Evolutionary conservation across 2,797 vertebrate species (phyloP), one percentile per base, ranked within the genome.

Genomic region (Malurus leucopterus): DNA sequence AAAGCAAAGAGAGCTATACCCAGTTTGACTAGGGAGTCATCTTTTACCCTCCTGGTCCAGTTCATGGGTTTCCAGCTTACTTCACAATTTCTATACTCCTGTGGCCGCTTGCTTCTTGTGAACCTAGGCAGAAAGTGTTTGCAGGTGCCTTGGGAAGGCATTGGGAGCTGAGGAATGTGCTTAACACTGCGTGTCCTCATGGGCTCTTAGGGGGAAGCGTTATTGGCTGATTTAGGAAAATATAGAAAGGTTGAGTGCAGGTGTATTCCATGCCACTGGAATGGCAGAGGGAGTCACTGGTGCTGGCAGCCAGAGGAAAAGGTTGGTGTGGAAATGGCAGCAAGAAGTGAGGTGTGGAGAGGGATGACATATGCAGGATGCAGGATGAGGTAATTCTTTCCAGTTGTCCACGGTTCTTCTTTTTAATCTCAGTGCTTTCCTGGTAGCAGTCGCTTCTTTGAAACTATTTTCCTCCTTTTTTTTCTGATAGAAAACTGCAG

Each of bases 301-400:
- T 79, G 54, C 50, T 1, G 4, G 30, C 20, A 89, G 69, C 62
- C 38, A 44, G 62, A 86, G 22, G 50, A 75, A 65, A 78, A 72
- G 1, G 6, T 46, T 73, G 40, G 15, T 70, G 27, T 58, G 79
- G 32, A 87, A 69, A 53, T 1, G 0, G 4, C 57, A 73, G 40
- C 17, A 77, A 82, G 68, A 50, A 55, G 11, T 43, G 40, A 88
- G 36, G 43, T 55, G 36, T 58, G 65, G 64, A 70, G 61, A 54
- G 20, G 36, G 44, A 64, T 88, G 89, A 92, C 50, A 73, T 43
- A 53, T 11, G 12, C 54, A 73, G 67, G 70, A 73, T 92, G 32
- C 38, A 75, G 62, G 41, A 18, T 87, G 86, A 92, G 24, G 67
- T 75, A 88, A 72, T 78, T 76, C 30, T 90, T 84, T 86, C 68